These are phyloP conservation scores for Graptemys geographica DNA, from an alignment of 2,797 vertebrate species.

Conservation along the genomic window DNA sequence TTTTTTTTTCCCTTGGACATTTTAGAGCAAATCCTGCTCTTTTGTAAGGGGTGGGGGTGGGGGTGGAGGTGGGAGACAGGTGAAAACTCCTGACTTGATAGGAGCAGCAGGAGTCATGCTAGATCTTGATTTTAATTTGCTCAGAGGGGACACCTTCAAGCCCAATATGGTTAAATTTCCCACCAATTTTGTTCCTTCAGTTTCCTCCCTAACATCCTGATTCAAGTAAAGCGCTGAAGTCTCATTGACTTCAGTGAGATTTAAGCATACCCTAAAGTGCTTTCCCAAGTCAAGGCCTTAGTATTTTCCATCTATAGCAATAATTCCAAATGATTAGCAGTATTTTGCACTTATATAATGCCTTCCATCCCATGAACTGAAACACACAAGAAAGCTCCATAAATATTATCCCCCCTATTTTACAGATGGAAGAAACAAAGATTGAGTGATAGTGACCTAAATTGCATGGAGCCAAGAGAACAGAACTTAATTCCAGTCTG, in stretches of 20 bases:
- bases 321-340: background rate
- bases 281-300: background rate
- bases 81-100: background rate
- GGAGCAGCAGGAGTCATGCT: background rate
- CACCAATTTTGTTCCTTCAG: background rate
- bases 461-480: background rate
- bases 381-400: background rate
- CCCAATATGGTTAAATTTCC: background rate
- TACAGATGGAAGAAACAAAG: background rate
- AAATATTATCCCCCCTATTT: background rate
- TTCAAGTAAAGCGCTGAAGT: background rate
- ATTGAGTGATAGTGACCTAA: background rate
- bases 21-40: background rate
- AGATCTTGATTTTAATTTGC: background rate
- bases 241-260: background rate
- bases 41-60: background rate
- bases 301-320: background rate
- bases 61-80: background rate
- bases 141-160: background rate
- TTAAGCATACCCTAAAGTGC: background rate
- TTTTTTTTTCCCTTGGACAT: background rate
- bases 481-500: background rate
- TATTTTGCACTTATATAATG: background rate
- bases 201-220: background rate
- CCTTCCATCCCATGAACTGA: background rate